These are phyloP conservation scores for Tragulus kanchil DNA, from an alignment of 2,113 vertebrate species.

Conservation along the genomic window DNA sequence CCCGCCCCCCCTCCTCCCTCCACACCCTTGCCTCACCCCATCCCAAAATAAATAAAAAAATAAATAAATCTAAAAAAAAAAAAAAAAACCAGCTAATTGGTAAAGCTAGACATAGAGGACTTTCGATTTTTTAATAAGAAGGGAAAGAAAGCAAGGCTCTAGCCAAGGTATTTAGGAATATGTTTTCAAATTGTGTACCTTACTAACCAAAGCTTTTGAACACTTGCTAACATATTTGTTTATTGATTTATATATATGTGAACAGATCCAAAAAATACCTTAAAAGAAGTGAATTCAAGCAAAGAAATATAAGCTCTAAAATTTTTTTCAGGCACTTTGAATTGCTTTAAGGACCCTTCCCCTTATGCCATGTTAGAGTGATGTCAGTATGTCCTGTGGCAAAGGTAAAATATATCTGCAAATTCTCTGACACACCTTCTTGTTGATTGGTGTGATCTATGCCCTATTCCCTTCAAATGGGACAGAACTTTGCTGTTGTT, in stretches of 20 bases:
- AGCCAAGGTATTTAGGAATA: neutral
- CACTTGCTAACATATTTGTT: neutral
- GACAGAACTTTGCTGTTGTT: neutral
- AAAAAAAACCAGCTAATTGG: no score
- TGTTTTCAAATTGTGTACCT: neutral
- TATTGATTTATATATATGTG: neutral
- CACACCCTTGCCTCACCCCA: no score
- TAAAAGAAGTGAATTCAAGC: neutral
- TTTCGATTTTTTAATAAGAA: neutral
- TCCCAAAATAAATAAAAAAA: no score
- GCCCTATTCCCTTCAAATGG: neutral
- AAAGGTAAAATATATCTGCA: neutral
- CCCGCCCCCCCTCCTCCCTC: no score
- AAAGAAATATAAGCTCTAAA: neutral
- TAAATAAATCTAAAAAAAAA: no score
- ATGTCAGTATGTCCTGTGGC: neutral
- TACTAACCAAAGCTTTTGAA: neutral
- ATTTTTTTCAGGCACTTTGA: neutral
- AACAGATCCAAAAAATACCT: neutral
- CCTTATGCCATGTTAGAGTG: neutral
- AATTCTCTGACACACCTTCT: neutral
- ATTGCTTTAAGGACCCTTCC: neutral
- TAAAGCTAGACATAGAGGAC: neutral
- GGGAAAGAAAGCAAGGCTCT: neutral
- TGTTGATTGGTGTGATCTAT: neutral